A percentile compares a stretch with the other conserved stretches of the same genome.
Evolutionary conservation across 2,113 vertebrate genomes (phyloP).

Genomic region (Ahaetulla prasina): DNA sequence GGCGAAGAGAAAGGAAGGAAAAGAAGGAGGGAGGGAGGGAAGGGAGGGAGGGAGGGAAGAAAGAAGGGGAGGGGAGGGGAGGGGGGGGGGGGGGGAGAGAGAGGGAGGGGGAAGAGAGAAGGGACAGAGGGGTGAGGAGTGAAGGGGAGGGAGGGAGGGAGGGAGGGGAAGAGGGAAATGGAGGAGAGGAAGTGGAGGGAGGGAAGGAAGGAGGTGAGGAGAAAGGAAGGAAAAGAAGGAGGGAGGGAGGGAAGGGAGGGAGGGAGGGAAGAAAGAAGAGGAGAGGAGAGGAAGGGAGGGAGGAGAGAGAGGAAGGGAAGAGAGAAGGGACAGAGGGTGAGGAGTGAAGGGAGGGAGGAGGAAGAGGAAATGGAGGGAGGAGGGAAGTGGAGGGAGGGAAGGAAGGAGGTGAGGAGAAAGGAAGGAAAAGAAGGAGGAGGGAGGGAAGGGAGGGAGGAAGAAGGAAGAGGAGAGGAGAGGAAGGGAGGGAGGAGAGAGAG

Average conservation of each 20-base stretch:
- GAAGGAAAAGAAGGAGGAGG: no score
- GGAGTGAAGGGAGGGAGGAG: no score
- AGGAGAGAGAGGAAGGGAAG: neutral
- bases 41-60: neutral
- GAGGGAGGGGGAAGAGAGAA: accelerated
- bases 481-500: no score
- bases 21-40: no score
- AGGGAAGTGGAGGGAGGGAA: neutral
- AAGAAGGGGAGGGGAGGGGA: neutral
- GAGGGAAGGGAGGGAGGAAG: no score
- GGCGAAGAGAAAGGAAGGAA: no score
- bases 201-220: neutral
- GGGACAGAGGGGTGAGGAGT: neutral
- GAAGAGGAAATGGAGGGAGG: no score
- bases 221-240: neutral
- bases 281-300: no score
- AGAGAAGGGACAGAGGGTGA: neutral
- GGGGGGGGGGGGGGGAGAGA: neutral
- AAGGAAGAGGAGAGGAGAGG: no score
- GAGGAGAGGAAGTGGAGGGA: no score
- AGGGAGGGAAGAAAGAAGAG: neutral
- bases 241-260: neutral
- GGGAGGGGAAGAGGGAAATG: no score
- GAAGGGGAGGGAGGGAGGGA: accelerated
- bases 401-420: neutral